phyloP scores from a whole-genome alignment of 2,113 vertebrate genomes.

The Parotia lawesii region DNA sequence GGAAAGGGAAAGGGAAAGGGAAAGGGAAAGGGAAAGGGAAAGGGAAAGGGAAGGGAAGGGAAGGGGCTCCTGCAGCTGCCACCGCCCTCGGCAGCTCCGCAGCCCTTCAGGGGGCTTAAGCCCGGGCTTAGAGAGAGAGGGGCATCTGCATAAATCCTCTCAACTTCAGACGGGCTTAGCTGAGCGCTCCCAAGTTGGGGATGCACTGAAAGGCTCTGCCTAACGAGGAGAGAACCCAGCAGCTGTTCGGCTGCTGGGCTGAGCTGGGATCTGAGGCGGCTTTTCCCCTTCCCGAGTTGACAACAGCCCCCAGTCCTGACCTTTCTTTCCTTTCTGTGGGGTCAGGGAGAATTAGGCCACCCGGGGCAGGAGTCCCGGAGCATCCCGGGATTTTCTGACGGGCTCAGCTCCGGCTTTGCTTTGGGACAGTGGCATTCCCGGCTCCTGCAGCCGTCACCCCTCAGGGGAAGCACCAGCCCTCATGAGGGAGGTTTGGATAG shows the following conservation, averaged over 20 bases:
- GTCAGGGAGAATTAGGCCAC: accelerated
- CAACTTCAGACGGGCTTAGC: not conserved
- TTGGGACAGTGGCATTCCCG: accelerated
- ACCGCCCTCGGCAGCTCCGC: accelerated
- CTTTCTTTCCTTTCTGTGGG: not conserved
- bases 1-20: not conserved
- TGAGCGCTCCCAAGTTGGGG: not conserved
- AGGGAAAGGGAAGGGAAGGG: not conserved
- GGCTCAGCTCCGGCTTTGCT: not conserved
- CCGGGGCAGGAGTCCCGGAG: not conserved
- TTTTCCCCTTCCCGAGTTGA: not conserved
- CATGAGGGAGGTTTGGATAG: accelerated
- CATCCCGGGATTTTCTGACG: too few relatives aligned
- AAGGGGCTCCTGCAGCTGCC: accelerated
- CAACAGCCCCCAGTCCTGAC: not conserved
- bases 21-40: not conserved
- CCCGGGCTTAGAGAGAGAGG: not conserved
- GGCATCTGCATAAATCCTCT: not conserved
- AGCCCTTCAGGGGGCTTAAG: not conserved
- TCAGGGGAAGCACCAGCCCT: not conserved
- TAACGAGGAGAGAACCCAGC: not conserved
- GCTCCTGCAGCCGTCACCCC: not conserved
- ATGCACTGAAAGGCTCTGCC: not conserved
- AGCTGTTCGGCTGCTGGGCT: not conserved
- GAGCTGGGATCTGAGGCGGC: not conserved